Base-by-base conservation (phyloP, 2,888 invertebrate genomes). In the Neria commutata region DNA sequence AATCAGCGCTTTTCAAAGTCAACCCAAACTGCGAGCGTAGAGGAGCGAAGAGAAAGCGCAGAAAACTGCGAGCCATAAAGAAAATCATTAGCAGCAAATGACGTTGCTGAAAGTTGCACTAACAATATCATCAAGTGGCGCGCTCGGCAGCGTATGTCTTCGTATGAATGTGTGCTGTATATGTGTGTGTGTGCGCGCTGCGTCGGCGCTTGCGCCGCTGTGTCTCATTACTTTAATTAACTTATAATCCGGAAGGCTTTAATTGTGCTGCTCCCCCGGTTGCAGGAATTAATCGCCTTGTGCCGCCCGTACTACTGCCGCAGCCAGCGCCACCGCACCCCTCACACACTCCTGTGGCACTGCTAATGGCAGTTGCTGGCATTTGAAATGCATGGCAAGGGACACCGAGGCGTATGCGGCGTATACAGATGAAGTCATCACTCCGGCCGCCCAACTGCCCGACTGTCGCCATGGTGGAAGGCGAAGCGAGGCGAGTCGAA, bases 1-100 rank as follows among this genome's bases (percentile, higher is more conserved):
- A 74, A 75, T 74, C 75, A 72, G 70, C 68, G 67, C 65, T 69
- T 72, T 72, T 73, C 67, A 69, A 72, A 72, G 69, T 72, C 69
- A 69, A 40, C 68, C 63, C 55, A 68, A 71, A 72, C 14, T 63
- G 62, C 62, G 65, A 62, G 16, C 33, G 55, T 55, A 63, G 52
- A 61, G 11, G 53, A 54, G 52, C 42, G 51, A 59, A 55, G 61
- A 58, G 46, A 48, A 49, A 34, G 26, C 33, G 48, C 52, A 34
- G 52, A 50, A 40, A 51, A 51, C 46, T 51, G 37, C 26, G 50
- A 10, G 45, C 42, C 16, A 56, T 50, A 34, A 57, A 54, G 56
- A 55, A 60, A 63, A 58, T 63, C 60, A 63, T 63, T 61, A 56
- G 56, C 61, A 54, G 29, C 56, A 56, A 56, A 60, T 49, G 58